Base-by-base conservation (phyloP, 2,113 vertebrate species). In the Anolis carolinensis region DNA sequence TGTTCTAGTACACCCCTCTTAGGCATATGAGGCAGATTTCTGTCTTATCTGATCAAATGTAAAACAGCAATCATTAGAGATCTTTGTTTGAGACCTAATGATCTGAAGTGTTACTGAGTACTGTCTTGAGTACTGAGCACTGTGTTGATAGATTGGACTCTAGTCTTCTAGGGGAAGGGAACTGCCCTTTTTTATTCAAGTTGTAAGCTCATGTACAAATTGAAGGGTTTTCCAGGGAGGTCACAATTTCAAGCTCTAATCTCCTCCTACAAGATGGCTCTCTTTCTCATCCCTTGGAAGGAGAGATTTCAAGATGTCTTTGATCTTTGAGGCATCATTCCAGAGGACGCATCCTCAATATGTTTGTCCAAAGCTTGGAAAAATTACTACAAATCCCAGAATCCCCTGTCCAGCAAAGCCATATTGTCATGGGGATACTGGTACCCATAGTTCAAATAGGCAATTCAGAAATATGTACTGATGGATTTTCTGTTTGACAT, bases 41-140 rank as follows among this genome's bases (percentile, higher is more conserved):
- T 77, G 75, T 67, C 85, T 90, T 48, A 85, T 36, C 4, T 67
- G 9, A 25, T 55, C 52, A 55, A 5, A 39, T 39, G 23, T 34
- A 86, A 48, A 68, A 86, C 85, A 90, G 76, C 16, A 52, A 89
- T 73, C 50, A 81, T 88, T 85, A 84, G 85, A 88, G 3, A 87
- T 83, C 81, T 83, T 23, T 75, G 9, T 80, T 92, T 73, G 87
- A 78, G 55, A 82, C 21, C 80, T 74, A 63, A 9, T 73, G 62
- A 63, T 55, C 52, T 55, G 52, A 55, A 55, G 52, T 10, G 10
- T 55, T 14, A 10, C 10, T 55, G 10, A 55, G 52, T 55, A 14
- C 52, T 55, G 10, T 55, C 14, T 55, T 14, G 89, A 86, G 88
- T 50, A 11, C 62, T 14, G 89, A 86, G 88, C 44, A 11, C 62